Evolutionary conservation across 1,140 invertebrate genomes (phyloP), one percentile per base, ranked within the genome.

Genomic region (Homarus americanus): DNA sequence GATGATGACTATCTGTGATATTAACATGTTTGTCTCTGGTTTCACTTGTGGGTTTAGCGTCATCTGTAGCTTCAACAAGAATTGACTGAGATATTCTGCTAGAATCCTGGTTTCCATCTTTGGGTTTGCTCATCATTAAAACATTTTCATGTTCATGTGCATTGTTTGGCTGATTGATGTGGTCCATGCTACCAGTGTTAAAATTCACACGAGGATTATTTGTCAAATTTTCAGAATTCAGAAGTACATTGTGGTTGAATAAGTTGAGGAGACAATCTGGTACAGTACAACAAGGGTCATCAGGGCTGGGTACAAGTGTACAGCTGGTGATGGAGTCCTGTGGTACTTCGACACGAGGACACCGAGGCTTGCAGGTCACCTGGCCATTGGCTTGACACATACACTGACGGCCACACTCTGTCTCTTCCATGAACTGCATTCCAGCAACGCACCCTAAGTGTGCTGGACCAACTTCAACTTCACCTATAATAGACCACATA

Each of bases 241-340:
- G 7, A 20, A 63, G 9, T 63, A 36, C 32, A 78, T 63, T 49
- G 20, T 78, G 73, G n/a, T 44, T 69, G n/a, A 34, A 44, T 2
- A 20, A 32, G 28, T 41, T 36, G 28, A 79, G 5, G 20, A 24
- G 76, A 24, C 86, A 88, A 28, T 80, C 58, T 66, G 86, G 86
- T 28, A 88, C 28, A 44, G 38, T 41, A 38, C 86, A 88, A 24
- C 86, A 88, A 34, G 86, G 86, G 63, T 88, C 86, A n/a, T 79
- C 76, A 66, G 86, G 86, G 38, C 38, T 88, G n/a, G 36, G 76
- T 3, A 88, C 58, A 40, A 88, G 34, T 2, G 76, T 32, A 69
- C 86, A 88, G 49, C 63, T 88, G n/a, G 15, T 28, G 38, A 36
- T 75, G 32, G 34, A 44, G 44, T 34, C 24, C 41, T 63, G 76